Evolutionary conservation across 2,888 invertebrate genomes (phyloP), one percentile per base, ranked within the genome.

Genomic region (Pelosia muscerda): DNA sequence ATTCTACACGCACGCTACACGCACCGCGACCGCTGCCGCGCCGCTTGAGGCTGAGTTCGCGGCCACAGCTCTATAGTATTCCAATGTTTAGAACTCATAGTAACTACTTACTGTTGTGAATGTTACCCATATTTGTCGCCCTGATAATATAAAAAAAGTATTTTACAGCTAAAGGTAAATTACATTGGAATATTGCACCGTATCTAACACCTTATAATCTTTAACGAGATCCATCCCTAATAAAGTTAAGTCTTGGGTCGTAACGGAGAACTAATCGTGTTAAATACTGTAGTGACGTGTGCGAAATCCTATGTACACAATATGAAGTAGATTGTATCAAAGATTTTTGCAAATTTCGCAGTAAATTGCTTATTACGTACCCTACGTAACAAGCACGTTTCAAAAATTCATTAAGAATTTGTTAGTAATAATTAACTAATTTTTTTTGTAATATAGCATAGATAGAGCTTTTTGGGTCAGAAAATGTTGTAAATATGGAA

Each of bases 261-360:
- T 81, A 76, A 79, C 75, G 69, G 69, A 56, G 73, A 77, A 70
- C 78, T 81, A 74, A 82, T 82, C 75, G 64, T 68, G 65, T 69
- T 63, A 66, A 65, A 67, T 60, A 64, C 57, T 66, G 63, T 65
- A 58, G 66, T 59, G 59, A 65, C 58, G 55, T 65, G 63, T 54
- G 31, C 63, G 55, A 74, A 59, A 58, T 75, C 71, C 72, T 68
- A 63, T 71, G 71, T 71, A 75, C 73, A 73, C 62, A 23, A 34
- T 13, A 60, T 67, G 38, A 28, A 15, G 38, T 69, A 68, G 56
- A 66, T 64, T 69, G 38, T 68, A 67, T 26, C 60, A 60, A 54
- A 65, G 19, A 58, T 59, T 57, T 61, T 42, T 8, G 13, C 10
- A 3, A 31, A n/a, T 31, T 57, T 26, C 15, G 49, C 26, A 60